Base-by-base conservation (phyloP, 1,140 invertebrate genomes). In the Fopius arisanus region DNA sequence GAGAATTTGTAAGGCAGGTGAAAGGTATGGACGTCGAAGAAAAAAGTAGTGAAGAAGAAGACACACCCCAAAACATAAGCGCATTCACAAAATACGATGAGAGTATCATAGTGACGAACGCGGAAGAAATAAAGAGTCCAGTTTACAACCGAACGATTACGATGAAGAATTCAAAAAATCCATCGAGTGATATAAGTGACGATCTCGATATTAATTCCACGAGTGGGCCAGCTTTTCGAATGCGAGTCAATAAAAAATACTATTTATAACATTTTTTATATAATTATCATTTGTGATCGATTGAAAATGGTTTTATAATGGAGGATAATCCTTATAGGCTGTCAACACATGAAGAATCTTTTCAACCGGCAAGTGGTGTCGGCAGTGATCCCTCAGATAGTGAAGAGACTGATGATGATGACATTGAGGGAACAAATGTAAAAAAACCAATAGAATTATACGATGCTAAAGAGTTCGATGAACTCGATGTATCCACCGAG, bases 401-500 rank as follows among this genome's bases (percentile, higher is more conserved):
- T 19, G 84, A 89, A 26, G 84, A 88, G 63, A 86, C 80, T 59
- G 84, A 86, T 28, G 54, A 87, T 3, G 78, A 85, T 59, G 86
- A 88, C 19, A 83, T 84, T 31, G 81, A 86, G 48, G 83, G 80
- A 16, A 78, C 78, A 2, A 87, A 80, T 0, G 82, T 87, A n/a
- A 86, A 87, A 14, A 87, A 90, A 62, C 81, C 86, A 1, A 82
- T 90, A 33, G 83, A 90, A 87, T 91, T 93, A 26, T 97, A 97
- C 86, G 92, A 97, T 88, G 92, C 95, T 33, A 91, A 93, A 70
- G 92, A 96, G 75, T 98, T 93, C 87, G 94, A 96, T 71, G 90
- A 96, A 83, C 84, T 98, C 41, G 88, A 93, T 28, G 94, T 95
- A n/a, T 90, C 93, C 0, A 85, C 92, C 0, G 97, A 98, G 73